Evolutionary conservation across 2,797 vertebrate species (phyloP), one percentile per base, ranked within the genome.

Genomic region (Gambelia wislizenii): DNA sequence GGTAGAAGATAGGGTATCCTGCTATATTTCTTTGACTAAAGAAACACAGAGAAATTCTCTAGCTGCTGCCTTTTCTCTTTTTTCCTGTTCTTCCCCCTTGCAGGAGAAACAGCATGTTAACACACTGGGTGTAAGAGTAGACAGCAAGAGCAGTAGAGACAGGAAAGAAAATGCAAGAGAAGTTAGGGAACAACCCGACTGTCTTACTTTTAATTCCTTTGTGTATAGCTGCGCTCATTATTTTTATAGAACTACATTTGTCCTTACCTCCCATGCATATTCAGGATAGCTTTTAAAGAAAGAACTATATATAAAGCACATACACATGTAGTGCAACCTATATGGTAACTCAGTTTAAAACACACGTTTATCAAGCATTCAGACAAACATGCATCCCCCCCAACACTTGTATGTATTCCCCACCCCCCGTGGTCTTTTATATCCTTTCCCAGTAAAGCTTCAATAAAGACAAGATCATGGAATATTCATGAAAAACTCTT

Each of bases 401-500:
- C 22, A 61, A 75, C 30, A 79, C 86, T 4, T 59, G 2, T 47
- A 49, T 77, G 30, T 77, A 84, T 78, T 5, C 85, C 54, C 33
- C 14, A 22, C 12, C 74, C 47, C 90, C 36, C 83, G 89, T 92
- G 85, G 25, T 83, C 88, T 92, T 79, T 72, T 84, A 92, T 14
- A 49, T 42, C 25, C 74, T 25, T 74, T 84, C 74, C 61, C 12
- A 88, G 36, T 88, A 91, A 91, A 4, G 20, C 90, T 86, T 74
- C 70, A 90, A 85, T 93, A 93, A 95, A 94, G 95, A 93, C 89
- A 94, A 91, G 91, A 91, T 91, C 27, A n/a, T 18, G 14, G 87
- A 87, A 80, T 94, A 91, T 90, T 95, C 92, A 87, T 44, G 87
- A 88, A 89, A 86, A 95, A 93, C 61, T 91, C 84, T 85, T 92